Percentiles rank a stretch among this genome's conserved stretches.
Conservation (phyloP, 2,888 invertebrate species). For the Pandemis cinnamomeana region DNA sequence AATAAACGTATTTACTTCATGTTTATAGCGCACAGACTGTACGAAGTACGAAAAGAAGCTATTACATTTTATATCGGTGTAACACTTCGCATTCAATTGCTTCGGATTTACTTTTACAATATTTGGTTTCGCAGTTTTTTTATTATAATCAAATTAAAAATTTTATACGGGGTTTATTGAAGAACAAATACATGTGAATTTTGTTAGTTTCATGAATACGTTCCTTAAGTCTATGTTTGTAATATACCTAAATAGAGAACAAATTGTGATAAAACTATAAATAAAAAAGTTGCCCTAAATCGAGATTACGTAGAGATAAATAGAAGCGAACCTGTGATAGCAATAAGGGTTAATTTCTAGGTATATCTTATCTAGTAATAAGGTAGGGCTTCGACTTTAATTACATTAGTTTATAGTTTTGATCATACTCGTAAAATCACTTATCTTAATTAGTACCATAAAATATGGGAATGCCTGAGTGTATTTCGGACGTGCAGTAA, state of each 20-base stretch:
- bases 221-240: no score
- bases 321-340: neutral
- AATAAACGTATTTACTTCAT: neutral
- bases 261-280: no score
- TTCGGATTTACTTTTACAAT: no score
- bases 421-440: constrained; percentile 2
- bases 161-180: no score
- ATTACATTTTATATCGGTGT: neutral
- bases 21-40: no score
- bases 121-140: no score
- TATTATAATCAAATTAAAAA: neutral
- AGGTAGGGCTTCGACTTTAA: neutral
- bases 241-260: no score
- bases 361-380: neutral
- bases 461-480: constrained; percentile 7
- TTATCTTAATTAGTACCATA: constrained; percentile 16
- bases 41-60: neutral
- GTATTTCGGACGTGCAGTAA: constrained; percentile 13
- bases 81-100: no score
- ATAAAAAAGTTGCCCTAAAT: neutral
- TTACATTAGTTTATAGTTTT: constrained; percentile 13
- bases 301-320: neutral
- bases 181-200: no score
- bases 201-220: no score
- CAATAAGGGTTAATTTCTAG: neutral